Percentiles rank a stretch among this genome's conserved stretches.
Evolutionary conservation across 2,113 vertebrate genomes (phyloP).

Genomic region (Corythornis vintsioides): DNA sequence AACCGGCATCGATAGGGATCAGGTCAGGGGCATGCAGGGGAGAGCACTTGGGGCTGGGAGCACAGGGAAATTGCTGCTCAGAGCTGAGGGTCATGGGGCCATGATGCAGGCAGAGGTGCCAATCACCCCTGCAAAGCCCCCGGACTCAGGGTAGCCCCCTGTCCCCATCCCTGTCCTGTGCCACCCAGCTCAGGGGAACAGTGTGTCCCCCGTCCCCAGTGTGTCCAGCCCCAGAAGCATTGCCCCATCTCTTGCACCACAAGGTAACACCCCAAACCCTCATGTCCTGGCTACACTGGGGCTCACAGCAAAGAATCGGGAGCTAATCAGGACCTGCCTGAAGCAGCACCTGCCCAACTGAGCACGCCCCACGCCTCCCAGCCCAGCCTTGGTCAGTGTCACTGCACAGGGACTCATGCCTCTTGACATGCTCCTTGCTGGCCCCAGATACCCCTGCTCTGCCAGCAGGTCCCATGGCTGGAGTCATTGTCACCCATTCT

Average conservation of each 20-base stretch:
- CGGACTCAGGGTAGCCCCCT: rapidly evolving
- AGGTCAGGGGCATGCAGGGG: not conserved
- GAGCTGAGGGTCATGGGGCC: not conserved
- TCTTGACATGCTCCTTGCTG: not conserved
- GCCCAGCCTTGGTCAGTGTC: not conserved
- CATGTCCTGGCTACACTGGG: rapidly evolving
- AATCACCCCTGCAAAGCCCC: rapidly evolving
- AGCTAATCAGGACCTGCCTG: not conserved
- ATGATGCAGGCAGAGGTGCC: not conserved
- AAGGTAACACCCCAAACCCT: not conserved
- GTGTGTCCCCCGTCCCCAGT: not conserved
- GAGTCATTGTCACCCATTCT: not conserved
- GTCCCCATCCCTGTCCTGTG: not conserved
- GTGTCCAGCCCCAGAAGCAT: not conserved
- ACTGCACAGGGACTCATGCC: not conserved
- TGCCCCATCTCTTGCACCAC: not conserved
- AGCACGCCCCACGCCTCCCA: not conserved
- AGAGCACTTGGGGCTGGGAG: not conserved
- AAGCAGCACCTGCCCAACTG: rapidly evolving
- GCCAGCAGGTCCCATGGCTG: not conserved
- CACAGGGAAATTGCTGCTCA: rapidly evolving
- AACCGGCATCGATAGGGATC: not conserved
- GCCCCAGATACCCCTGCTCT: not conserved
- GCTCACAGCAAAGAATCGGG: not conserved
- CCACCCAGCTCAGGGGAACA: rapidly evolving